Conservation (phyloP, 2,113 vertebrate genomes). For the Axis porcinus region DNA sequence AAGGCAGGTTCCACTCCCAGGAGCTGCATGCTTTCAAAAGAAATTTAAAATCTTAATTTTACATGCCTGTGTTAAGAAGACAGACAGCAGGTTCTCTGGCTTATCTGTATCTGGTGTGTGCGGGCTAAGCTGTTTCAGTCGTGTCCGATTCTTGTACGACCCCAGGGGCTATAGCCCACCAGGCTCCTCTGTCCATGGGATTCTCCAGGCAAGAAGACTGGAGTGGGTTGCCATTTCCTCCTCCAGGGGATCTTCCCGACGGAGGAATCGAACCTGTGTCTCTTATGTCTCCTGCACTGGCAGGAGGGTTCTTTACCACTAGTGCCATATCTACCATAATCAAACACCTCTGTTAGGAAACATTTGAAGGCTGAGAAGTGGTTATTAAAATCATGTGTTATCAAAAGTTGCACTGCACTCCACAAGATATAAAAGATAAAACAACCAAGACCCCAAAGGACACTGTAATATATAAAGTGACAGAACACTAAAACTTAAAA, state of each 20-base stretch:
- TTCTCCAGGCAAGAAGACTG: neutral
- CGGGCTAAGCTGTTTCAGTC: neutral
- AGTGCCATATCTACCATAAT: neutral
- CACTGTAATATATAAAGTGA: neutral
- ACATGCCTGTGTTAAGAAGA: neutral
- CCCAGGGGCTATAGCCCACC: neutral
- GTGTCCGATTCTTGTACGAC: accelerated
- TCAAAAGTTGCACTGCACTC: neutral
- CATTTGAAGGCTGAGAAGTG: neutral
- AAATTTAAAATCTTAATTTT: neutral
- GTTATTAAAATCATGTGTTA: neutral
- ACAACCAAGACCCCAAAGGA: neutral
- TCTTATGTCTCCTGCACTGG: neutral
- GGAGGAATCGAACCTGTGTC: neutral
- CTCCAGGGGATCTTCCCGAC: neutral
- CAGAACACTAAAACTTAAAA: neutral
- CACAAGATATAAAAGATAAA: neutral
- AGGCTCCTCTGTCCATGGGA: neutral
- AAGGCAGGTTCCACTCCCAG: neutral
- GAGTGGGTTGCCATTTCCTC: neutral
- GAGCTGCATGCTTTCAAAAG: neutral
- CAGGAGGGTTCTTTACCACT: neutral
- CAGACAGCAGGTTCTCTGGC: neutral
- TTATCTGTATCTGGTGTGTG: neutral
- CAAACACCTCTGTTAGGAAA: neutral